Conservation (phyloP, 2,888 invertebrate genomes). For the Tenodera sinensis region DNA sequence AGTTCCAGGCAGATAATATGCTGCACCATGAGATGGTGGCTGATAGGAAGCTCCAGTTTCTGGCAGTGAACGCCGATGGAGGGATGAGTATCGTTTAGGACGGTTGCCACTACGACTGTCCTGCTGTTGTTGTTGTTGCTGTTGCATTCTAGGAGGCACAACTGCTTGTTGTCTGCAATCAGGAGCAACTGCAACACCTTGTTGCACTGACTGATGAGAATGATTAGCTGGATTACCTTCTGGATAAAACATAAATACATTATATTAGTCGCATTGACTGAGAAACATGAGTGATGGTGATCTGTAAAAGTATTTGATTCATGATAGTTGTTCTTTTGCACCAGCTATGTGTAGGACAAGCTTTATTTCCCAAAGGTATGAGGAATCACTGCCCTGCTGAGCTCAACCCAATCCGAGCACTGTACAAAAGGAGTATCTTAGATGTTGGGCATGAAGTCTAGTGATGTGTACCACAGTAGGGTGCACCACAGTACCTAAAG, state of each 20-base stretch:
- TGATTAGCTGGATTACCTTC: not conserved
- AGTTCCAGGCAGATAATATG: slow-evolving; percentile 22
- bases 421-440: too few species aligned
- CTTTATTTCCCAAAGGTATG: too few species aligned
- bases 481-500: too few species aligned
- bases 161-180: slow-evolving; percentile 13
- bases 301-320: too few species aligned
- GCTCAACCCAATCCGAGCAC: too few species aligned
- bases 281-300: too few species aligned
- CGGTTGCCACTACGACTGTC: slow-evolving; percentile 43
- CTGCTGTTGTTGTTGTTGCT: slow-evolving; percentile 17
- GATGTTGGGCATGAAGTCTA: too few species aligned
- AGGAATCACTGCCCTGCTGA: too few species aligned
- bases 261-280: too few species aligned
- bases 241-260: not conserved
- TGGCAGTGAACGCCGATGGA: slow-evolving; percentile 57
- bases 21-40: slow-evolving; percentile 31
- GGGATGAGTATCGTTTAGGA: slow-evolving; percentile 65
- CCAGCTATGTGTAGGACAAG: too few species aligned
- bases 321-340: too few species aligned
- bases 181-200: not conserved
- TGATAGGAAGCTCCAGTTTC: slow-evolving; percentile 46
- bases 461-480: too few species aligned
- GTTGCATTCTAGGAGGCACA: slow-evolving; percentile 37
- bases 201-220: not conserved